Evolutionary conservation across 2,888 invertebrate species (phyloP), one percentile per base, ranked within the genome.

Genomic region (Andrena bucephala): DNA sequence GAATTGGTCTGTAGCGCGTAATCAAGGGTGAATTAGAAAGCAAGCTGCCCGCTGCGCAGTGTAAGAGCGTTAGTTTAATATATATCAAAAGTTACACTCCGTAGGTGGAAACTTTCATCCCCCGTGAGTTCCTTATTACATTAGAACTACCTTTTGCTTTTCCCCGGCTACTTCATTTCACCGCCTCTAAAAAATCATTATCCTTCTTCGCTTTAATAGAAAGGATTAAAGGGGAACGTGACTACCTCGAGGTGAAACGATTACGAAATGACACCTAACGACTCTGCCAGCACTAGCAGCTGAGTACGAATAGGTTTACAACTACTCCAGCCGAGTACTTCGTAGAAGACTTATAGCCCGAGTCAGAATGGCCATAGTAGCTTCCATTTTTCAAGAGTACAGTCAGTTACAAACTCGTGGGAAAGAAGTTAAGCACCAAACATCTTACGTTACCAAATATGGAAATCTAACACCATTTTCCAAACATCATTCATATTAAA

Each of bases 1-100:
- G 54, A 54, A 74, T 36, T 31, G 16, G 2, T 24, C 16, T 42
- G 62, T 7, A 63, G 31, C 24, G 10, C 27, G 54, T 42, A 76
- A 54, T 54, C 42, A 48, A 70, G 54, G 1, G 10, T 70, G 54
- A 62, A 70, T 70, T 62, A 57, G n/a, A 16, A 50, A 10, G n/a
- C 33, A 48, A 52, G 29, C n/a, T 54, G 24, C 27, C 5, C 4
- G 24, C 27, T 7, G 16, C 52, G n/a, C 16, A 24, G 10, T n/a
- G 20, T n/a, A 50, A 1, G 2, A 5, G 6, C 29, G 8, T 59
- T 16, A n/a, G 31, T 33, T 67, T 16, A 27, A 24, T 24, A 36
- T 54, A 27, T 24, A 36, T 27, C n/a, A 33, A 20, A 59, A 60
- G n/a, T 48, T 57, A 36, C 31, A 57, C 20, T 57, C 8, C 20